Evolutionary conservation across 2,113 vertebrate genomes (phyloP).

Genomic region (Neomonachus schauinslandi): DNA sequence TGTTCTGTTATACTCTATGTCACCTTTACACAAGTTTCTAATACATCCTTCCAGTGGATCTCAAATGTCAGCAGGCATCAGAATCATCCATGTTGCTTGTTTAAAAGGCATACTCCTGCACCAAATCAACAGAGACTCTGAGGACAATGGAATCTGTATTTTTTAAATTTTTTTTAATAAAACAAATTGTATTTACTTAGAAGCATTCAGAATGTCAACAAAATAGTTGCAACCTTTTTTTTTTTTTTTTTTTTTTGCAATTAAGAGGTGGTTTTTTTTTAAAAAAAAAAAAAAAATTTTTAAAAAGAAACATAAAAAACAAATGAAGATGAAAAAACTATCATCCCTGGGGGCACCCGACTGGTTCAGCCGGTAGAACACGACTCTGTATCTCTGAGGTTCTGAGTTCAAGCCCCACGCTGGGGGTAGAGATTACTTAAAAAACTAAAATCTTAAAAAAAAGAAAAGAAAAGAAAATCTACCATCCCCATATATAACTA

Average conservation of each 20-base stretch:
- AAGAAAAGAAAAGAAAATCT: slow-evolving; percentile 81
- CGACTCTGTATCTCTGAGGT: neutral
- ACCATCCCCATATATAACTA: slow-evolving; percentile 91
- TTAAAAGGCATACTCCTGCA: slow-evolving; percentile 13
- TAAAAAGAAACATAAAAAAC: too few relatives aligned
- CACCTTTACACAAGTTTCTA: neutral
- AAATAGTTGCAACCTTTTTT: slow-evolving; percentile 93
- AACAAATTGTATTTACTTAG: slow-evolving; percentile 96
- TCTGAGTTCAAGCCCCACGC: neutral
- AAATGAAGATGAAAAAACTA: neutral
- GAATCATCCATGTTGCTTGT: neutral
- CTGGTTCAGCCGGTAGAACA: neutral
- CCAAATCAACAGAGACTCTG: neutral
- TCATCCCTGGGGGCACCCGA: neutral
- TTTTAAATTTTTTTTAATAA: slow-evolving; percentile 83
- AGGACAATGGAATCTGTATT: neutral
- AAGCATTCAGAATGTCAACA: slow-evolving; percentile 98
- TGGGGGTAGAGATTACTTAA: neutral
- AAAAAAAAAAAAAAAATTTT: too few relatives aligned
- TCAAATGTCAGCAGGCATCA: neutral
- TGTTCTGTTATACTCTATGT: neutral
- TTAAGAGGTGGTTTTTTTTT: too few relatives aligned
- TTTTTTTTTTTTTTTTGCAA: slow-evolving; percentile 86
- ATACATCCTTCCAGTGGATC: neutral
- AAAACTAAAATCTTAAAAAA: neutral